Evolutionary conservation across 2,888 invertebrate genomes (phyloP).

Genomic region (Adineta ricciae): DNA sequence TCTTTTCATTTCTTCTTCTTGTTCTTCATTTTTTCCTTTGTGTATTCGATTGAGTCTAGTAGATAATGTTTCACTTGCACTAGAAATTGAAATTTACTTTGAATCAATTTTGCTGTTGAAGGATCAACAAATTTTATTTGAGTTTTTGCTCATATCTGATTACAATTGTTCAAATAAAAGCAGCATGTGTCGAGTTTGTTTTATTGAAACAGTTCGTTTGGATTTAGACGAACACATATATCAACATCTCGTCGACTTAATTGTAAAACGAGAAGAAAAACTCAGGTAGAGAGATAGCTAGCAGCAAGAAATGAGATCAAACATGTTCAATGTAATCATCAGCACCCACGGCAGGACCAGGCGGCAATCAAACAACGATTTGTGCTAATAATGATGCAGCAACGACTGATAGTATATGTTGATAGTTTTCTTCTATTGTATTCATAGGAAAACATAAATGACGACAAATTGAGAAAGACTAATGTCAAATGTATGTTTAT

Average conservation of each 20-base stretch:
- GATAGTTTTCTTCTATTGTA: neutral
- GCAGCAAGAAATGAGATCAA: neutral
- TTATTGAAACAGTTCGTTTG: constrained; percentile 1
- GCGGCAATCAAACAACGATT: neutral
- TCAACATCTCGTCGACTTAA: neutral
- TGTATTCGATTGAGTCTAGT: neutral
- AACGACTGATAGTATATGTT: neutral
- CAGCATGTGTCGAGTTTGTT: neutral
- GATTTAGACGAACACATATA: neutral
- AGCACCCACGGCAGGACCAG: neutral
- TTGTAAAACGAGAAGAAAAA: neutral
- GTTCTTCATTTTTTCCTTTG: neutral
- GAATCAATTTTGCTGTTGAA: neutral
- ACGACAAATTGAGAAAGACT: constrained; percentile 11
- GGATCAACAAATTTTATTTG: neutral
- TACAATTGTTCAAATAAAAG: neutral
- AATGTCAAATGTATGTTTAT: constrained; percentile 7
- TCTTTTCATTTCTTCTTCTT: neutral
- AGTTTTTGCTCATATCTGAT: neutral
- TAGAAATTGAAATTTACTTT: neutral
- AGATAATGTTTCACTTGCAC: neutral
- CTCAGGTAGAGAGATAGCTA: neutral
- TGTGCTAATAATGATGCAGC: neutral
- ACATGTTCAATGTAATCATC: neutral
- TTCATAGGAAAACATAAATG: constrained; percentile 13